Percentiles rank a stretch among this genome's conserved stretches.
Conservation (phyloP, 2,113 vertebrate genomes). For the Plotosus lineatus region DNA sequence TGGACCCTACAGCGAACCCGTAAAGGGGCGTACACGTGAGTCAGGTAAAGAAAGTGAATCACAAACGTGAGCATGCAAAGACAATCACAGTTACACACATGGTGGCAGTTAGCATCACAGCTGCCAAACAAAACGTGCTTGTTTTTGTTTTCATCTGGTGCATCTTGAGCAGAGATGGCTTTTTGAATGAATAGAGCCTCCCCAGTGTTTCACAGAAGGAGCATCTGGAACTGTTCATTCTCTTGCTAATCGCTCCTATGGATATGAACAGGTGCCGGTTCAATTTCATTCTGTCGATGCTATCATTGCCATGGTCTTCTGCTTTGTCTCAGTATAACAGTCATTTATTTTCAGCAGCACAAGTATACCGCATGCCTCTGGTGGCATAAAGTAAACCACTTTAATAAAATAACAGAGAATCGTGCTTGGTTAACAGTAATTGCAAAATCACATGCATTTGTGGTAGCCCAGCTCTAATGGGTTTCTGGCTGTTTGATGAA, state of each 20-base stretch:
- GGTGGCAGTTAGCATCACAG: slow-evolving; percentile 5
- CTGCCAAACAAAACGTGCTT: background rate
- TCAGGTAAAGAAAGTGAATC: slow-evolving; percentile 74
- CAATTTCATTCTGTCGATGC: slow-evolving; percentile 32
- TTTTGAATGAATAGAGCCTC: slow-evolving; percentile 11
- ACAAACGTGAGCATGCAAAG: background rate
- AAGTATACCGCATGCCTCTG: slow-evolving; percentile 30
- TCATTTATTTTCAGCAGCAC: background rate
- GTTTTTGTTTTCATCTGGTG: background rate
- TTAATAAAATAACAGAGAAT: slow-evolving; percentile 27
- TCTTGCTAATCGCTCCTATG: slow-evolving; percentile 24
- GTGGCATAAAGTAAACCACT: slow-evolving; percentile 24
- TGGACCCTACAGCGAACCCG: slow-evolving; percentile 84
- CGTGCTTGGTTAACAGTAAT: slow-evolving; percentile 38
- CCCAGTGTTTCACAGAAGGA: slow-evolving; percentile 2
- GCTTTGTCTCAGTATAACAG: slow-evolving; percentile 1
- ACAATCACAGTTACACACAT: background rate
- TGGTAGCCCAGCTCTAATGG: slow-evolving; percentile 33
- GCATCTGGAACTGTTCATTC: slow-evolving; percentile 41
- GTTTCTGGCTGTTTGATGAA: slow-evolving; percentile 44
- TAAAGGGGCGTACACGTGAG: slow-evolving; percentile 81
- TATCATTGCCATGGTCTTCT: slow-evolving; percentile 28
- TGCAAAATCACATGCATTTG: slow-evolving; percentile 42
- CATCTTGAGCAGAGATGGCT: background rate
- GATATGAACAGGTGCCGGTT: slow-evolving; percentile 42